Conservation (phyloP, 2,888 invertebrate genomes). For the Andrena trimmerana region DNA sequence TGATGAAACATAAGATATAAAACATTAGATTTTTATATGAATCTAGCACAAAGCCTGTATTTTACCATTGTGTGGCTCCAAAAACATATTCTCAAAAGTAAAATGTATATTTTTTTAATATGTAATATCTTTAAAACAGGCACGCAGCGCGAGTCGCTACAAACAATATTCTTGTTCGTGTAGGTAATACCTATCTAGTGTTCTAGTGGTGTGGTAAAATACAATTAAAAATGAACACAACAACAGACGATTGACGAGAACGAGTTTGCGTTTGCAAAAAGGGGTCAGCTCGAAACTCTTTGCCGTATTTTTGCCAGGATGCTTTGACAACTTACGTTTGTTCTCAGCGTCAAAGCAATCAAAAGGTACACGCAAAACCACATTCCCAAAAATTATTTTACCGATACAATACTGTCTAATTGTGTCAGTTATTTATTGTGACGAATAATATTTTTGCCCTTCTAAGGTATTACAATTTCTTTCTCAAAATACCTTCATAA, state of each 20-base stretch:
- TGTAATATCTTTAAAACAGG: not conserved
- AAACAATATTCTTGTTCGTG: not conserved
- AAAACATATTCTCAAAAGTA: not conserved
- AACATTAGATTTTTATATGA: no score
- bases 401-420: no score
- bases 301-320: not conserved
- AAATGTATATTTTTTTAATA: not conserved
- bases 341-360: not conserved
- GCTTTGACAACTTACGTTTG: not conserved
- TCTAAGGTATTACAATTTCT: not conserved
- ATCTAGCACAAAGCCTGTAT: no score
- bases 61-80: not conserved
- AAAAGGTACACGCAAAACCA: not conserved
- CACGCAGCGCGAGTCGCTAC: not conserved
- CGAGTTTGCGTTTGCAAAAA: not conserved
- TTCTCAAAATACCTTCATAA: not conserved
- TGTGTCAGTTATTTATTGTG: no score
- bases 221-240: not conserved
- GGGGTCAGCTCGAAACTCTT: not conserved
- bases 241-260: not conserved
- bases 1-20: no score
- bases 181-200: not conserved
- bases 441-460: no score
- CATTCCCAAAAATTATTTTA: no score
- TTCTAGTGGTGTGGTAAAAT: not conserved